Evolutionary conservation across 2,797 vertebrate species (phyloP), one percentile per base, ranked within the genome.

Genomic region (Tauraco hartlaubi): DNA sequence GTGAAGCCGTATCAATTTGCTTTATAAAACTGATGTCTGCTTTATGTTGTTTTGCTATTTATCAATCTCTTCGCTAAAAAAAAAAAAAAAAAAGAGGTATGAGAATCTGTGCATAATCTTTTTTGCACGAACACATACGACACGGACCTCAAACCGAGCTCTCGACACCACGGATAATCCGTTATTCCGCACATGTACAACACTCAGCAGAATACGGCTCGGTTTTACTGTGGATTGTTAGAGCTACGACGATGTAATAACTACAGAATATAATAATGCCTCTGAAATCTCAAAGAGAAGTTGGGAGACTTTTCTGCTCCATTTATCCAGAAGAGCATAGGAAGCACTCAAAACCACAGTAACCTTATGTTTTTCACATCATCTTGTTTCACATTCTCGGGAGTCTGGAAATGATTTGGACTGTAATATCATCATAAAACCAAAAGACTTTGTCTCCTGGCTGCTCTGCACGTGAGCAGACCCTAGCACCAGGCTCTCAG

Each of bases 221-320:
- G 3, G 66, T 80, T 91, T 90, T 56, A 90, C 52, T 43, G 73
- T 6, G 76, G 51, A 37, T 19, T 83, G 44, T 31, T 77, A 54
- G 54, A 88, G 69, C 51, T 75, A 58, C 1, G 19, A 75, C 79
- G 62, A 61, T 49, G 33, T 54, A 83, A 64, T 72, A 79, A 51
- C 43, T 25, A 62, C n/a, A 75, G 80, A 37, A 55, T 11, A 75
- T 17, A 88, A 92, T 59, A 90, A 86, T 1, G 20, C n/a, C 62
- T 78, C 44, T 68, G 85, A 86, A 95, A 88, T 19, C 85, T 86
- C 76, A 20, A 43, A 15, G 49, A 90, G 81, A 92, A 92, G 46
- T 66, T 82, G 82, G 92, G 48, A 88, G 85, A 92, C 88, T 92
- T 97, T 92, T 93, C 94, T 93, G 94, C 90, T 88, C 93, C 94